Evolutionary conservation across 1,140 invertebrate genomes (phyloP), one percentile per base, ranked within the genome.

Genomic region (Chrysomallon squamiferum): DNA sequence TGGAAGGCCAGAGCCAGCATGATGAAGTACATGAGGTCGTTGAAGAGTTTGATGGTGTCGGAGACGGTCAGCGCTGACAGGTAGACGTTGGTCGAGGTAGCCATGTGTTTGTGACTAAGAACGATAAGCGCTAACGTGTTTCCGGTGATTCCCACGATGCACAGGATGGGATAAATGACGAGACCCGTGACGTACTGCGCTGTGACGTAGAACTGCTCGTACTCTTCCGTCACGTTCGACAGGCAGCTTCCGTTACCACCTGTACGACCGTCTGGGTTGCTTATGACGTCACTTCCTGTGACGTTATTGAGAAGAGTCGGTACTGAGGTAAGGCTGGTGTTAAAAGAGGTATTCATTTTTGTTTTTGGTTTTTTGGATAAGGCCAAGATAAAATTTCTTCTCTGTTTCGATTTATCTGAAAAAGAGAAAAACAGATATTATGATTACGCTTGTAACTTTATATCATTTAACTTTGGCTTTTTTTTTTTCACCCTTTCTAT

Each of bases 101-200:
- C 82, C 91, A 93, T 92, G 45, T 90, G 87, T 68, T 89, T 86
- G 72, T 91, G 88, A 65, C 90, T 91, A 64, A 93, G 87, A 57
- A 93, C 91, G 68, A 92, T 88, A 66, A 93, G 89, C 27, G 91
- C 91, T 30, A 92, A 86, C 25, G 89, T 85, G 82, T 93, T 93
- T 43, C 92, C 92, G 85, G 91, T 85, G 43, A 92, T 87, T 63
- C 92, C 92, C 49, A 93, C 85, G 64, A 90, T 85, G 70, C 92
- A 88, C 62, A 92, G 85, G 41, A 91, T 87, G n/a, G 92, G 92
- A 62, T 92, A 89, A 43, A 92, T 85, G 35, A 93, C 76, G 0
- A 85, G 68, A 35, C 82, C 85, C 0, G 83, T 84, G 15, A 85
- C 66, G 52, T 78, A 76, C 61, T 82, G 81, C 3, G 84, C 80